Evolutionary conservation across 1,140 invertebrate species (phyloP).

Genomic region (Kradibia gibbosae): DNA sequence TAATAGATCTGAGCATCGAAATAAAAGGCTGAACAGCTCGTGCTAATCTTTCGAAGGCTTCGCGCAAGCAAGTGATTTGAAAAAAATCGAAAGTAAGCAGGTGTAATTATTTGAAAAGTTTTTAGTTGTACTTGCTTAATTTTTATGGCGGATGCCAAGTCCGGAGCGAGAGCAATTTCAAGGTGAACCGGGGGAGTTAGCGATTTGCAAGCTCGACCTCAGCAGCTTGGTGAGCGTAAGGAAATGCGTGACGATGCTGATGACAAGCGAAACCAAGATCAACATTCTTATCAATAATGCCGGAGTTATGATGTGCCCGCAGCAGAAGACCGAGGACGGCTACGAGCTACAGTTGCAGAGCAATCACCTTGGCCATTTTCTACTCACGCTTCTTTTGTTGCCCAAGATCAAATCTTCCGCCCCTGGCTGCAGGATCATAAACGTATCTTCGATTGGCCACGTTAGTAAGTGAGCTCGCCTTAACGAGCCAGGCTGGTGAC

Average conservation of each 20-base stretch:
- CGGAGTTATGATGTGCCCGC: slow-evolving; percentile 82
- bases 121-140: too few species aligned
- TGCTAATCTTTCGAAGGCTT: too few species aligned
- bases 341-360: slow-evolving; percentile 86
- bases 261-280: slow-evolving; percentile 76
- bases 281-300: slow-evolving; percentile 88
- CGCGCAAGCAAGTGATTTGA: too few species aligned
- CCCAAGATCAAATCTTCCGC: slow-evolving; percentile 74
- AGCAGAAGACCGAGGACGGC: slow-evolving; percentile 81
- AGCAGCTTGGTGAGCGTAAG: slow-evolving; percentile 81
- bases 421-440: slow-evolving; percentile 79
- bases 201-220: slow-evolving; percentile 79
- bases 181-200: slow-evolving; percentile 74
- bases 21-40: too few species aligned
- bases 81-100: too few species aligned
- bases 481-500: too few species aligned
- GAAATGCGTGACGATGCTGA: slow-evolving; percentile 78
- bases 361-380: slow-evolving; percentile 89
- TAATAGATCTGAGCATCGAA: too few species aligned
- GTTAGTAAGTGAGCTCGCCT: slow-evolving; percentile 71
- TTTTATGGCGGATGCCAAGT: slow-evolving; percentile 42
- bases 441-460: slow-evolving; percentile 80
- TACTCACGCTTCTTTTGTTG: slow-evolving; percentile 85
- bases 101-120: too few species aligned
- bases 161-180: slow-evolving; percentile 60